These are phyloP conservation scores for Falcunculus frontatus DNA, from an alignment of 2,113 vertebrate species.

Conservation along the genomic window DNA sequence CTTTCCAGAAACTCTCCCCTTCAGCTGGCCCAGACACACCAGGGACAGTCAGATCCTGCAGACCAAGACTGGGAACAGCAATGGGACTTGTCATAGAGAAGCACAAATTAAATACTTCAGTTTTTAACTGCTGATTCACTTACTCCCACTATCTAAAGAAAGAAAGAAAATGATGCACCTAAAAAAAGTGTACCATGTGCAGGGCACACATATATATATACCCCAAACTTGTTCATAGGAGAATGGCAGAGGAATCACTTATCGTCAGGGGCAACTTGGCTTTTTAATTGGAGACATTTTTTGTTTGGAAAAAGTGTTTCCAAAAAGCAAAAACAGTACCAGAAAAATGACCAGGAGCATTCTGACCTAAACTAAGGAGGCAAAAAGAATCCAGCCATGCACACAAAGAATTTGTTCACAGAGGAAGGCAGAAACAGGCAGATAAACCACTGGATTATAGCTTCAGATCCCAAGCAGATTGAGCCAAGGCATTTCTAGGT, in stretches of 20 bases:
- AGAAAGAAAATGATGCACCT: not conserved
- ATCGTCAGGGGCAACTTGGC: not conserved
- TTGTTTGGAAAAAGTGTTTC: not conserved
- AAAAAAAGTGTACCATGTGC: not conserved
- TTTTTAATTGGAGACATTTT: not conserved
- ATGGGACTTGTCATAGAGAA: not conserved
- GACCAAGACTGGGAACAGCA: not conserved
- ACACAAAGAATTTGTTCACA: not conserved
- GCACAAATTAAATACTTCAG: not conserved
- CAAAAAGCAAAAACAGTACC: not conserved
- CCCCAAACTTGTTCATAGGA: not conserved
- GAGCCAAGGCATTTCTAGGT: not conserved
- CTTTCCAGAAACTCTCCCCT: not conserved
- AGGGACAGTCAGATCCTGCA: not conserved
- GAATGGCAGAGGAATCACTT: not conserved
- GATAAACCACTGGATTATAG: not conserved
- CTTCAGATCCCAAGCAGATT: not conserved
- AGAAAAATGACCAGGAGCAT: not conserved
- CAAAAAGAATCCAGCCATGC: not conserved
- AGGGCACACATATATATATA: not conserved
- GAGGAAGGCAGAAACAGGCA: not conserved
- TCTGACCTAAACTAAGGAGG: not conserved
- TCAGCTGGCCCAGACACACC: not conserved
- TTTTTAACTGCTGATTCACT: not conserved
- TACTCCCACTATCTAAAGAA: not conserved